phyloP scores from a whole-genome alignment of 2,888 invertebrate genomes.

The Scaptomyza polygonia region DNA sequence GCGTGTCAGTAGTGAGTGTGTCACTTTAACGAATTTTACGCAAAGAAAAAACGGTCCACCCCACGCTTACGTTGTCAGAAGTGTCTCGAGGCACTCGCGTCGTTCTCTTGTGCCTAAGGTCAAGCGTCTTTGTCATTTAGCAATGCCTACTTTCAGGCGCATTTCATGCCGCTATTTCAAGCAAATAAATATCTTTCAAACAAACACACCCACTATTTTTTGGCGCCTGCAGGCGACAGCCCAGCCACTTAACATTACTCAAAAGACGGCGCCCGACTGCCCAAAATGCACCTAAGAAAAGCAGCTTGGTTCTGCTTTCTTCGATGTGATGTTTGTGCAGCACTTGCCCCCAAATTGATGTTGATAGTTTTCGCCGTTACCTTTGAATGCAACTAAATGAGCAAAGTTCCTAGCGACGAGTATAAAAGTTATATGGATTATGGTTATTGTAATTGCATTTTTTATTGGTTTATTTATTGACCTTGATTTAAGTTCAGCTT shows the following conservation, averaged over 20 bases:
- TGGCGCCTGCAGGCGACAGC: conserved; percentile 57
- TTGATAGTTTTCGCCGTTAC: background rate
- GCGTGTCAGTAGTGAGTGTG: conserved; percentile 50
- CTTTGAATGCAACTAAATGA: conserved; percentile 30
- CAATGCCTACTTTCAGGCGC: conserved; percentile 59
- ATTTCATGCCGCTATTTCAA: conserved; percentile 43
- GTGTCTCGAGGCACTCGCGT: conserved; percentile 56
- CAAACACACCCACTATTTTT: conserved; percentile 10
- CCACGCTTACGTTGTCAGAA: conserved; percentile 27
- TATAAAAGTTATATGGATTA: conserved; percentile 18
- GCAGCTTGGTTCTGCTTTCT: background rate
- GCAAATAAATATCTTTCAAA: conserved; percentile 64
- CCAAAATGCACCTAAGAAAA: conserved; percentile 31
- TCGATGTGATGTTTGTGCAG: background rate
- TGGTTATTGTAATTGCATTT: conserved; percentile 20
- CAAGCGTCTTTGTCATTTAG: conserved; percentile 71
- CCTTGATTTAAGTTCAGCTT: no score
- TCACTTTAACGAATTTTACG: conserved; percentile 60
- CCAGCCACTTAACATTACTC: conserved; percentile 72
- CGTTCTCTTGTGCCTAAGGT: conserved; percentile 60
- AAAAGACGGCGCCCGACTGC: conserved; percentile 53
- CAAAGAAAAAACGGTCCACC: background rate
- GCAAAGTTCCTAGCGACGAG: conserved; percentile 8
- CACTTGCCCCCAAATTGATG: conserved; percentile 15
- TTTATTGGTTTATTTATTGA: conserved; percentile 2